These are phyloP conservation scores for Scarus forsteni DNA, from an alignment of 2,797 vertebrate species.

Conservation along the genomic window DNA sequence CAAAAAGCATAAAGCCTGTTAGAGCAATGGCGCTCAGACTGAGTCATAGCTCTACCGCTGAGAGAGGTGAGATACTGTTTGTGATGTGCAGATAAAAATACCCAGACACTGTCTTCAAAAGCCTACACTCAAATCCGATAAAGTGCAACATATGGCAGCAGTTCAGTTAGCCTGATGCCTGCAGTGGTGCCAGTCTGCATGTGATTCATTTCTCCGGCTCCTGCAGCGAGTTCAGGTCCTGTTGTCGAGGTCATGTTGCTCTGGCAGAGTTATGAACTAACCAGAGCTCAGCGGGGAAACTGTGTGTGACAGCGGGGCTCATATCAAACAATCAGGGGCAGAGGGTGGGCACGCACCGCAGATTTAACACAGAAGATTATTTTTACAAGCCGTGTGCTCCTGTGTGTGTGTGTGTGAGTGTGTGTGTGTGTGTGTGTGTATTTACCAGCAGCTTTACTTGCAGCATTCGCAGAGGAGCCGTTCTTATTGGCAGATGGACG, in stretches of 20 bases:
- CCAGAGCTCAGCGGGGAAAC: conserved; percentile 12
- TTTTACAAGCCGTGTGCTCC: not conserved
- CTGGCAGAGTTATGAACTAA: conserved; percentile 1
- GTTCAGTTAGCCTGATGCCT: conserved; percentile 47
- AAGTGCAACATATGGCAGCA: conserved; percentile 56
- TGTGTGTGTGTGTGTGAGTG: conserved; percentile 8
- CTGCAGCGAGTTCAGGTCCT: conserved; percentile 19
- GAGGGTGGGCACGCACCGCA: not conserved
- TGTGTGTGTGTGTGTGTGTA: conserved; percentile 1
- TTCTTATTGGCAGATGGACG: conserved; percentile 77
- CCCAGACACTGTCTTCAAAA: conserved; percentile 40
- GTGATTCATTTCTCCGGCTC: conserved; percentile 48
- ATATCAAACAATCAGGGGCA: conserved; percentile 14
- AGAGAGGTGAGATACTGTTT: conserved; percentile 56
- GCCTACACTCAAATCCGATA: conserved; percentile 29
- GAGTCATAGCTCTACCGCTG: conserved; percentile 57
- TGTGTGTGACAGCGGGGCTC: conserved; percentile 1
- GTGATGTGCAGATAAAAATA: conserved; percentile 64
- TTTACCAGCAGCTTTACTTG: conserved; percentile 68
- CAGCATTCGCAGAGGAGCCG: conserved; percentile 67
- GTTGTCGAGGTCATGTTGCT: conserved; percentile 31
- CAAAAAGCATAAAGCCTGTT: conserved; percentile 35
- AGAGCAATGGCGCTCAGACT: conserved; percentile 35
- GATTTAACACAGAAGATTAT: not conserved
- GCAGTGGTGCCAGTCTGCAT: conserved; percentile 28